Base-by-base conservation (phyloP, 2,888 invertebrate species). In the Macroteleia sp. region DNA sequence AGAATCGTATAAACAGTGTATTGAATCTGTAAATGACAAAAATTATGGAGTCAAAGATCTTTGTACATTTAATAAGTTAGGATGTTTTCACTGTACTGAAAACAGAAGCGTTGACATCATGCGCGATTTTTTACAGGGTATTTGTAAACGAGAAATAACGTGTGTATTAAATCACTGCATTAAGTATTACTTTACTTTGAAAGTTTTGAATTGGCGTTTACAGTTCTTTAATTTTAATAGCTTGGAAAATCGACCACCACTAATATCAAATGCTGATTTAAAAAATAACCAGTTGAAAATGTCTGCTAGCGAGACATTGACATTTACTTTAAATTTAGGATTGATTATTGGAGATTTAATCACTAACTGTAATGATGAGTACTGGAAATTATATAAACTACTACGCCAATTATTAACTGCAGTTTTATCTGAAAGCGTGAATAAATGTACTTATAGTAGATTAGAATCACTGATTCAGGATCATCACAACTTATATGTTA, bases 121-220 rank as follows among this genome's bases (percentile, higher is more conserved):
- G 80, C 85, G 83, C 44, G 82, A 84, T 22, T 32, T 84, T 28
- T 59, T 82, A 16, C 82, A 85, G 57, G 82, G 85, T 1, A 67
- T 81, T 6, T 73, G 74, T 3, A 82, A 81, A 75, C 74, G 77
- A 25, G 74, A 70, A 66, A 70, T 44, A 1, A 44, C 22, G 28
- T 10, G 8, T 4, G 10, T 74, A 19, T 61, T 81, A 16, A 30
- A 67, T 16, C 17, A 77, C 57, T 57, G 56, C 0, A 62, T 79
- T n/a, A 5, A 80, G 62, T 61, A 64, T 25, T 67, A 10, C n/a
- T 36, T 74, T 30, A 73, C 64, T 8, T 34, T 80, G 6, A 56
- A 79, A 14, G 42, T 44, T 10, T 59, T 78, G 9, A 81, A 81
- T 30, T 39, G 48, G 41, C 50, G 75, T 8, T 17, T 81, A 10